Conservation (phyloP, 2,113 vertebrate species). For the Benitochromis conjunctus region DNA sequence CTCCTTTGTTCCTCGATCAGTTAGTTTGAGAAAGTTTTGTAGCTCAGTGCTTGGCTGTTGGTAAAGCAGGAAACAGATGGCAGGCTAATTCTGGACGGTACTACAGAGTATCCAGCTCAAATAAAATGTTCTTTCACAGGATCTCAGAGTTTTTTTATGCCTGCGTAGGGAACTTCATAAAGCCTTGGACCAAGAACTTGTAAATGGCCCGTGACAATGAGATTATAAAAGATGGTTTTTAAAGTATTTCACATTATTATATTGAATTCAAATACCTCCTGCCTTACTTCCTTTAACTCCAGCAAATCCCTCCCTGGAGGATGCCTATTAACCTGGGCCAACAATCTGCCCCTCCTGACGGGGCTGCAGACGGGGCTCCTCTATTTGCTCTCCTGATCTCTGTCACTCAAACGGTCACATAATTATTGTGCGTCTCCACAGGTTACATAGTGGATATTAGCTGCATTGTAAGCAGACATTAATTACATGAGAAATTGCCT, state of each 20-base stretch:
- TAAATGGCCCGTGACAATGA: slow-evolving; percentile 41
- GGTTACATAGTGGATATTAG: slow-evolving; percentile 35
- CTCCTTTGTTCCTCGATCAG: slow-evolving; percentile 23
- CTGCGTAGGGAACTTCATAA: slow-evolving; percentile 35
- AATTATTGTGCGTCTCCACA: slow-evolving; percentile 39
- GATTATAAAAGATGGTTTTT: slow-evolving; percentile 11
- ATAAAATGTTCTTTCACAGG: slow-evolving; percentile 34
- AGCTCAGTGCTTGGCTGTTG: slow-evolving; percentile 26
- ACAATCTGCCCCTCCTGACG: slow-evolving; percentile 2
- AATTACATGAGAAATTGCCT: slow-evolving; percentile 47
- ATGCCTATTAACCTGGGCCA: slow-evolving; percentile 53
- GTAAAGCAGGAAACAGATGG: slow-evolving; percentile 60
- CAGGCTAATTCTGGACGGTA: slow-evolving; percentile 37
- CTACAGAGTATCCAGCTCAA: slow-evolving; percentile 45
- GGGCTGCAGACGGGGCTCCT: slow-evolving; percentile 15
- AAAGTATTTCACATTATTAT: slow-evolving; percentile 35
- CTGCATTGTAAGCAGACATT: slow-evolving; percentile 50
- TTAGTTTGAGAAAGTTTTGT: slow-evolving; percentile 7
- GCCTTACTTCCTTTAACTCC: slow-evolving; percentile 19
- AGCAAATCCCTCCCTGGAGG: slow-evolving; percentile 47
- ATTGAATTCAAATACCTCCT: slow-evolving; percentile 15
- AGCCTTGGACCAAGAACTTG: slow-evolving; percentile 22
- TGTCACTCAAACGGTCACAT: slow-evolving; percentile 46
- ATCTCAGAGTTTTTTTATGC: slow-evolving; percentile 36
- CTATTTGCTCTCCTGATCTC: slow-evolving; percentile 49